Evolutionary conservation across 2,797 vertebrate genomes (phyloP).

Genomic region (Tolypeutes matacus): DNA sequence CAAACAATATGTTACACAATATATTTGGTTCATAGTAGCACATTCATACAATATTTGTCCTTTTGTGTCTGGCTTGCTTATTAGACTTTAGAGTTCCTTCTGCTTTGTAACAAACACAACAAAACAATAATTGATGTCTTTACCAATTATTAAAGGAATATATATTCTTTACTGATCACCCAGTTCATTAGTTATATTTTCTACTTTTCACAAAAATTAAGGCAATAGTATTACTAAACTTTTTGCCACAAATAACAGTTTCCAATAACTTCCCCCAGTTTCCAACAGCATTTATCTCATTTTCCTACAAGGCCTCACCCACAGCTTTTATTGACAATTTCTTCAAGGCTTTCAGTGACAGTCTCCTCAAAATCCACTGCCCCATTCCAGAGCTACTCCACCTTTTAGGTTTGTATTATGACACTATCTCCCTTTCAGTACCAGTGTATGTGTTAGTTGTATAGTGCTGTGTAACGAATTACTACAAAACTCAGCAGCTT

Average conservation of each 20-base stretch:
- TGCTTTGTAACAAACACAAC: neutral
- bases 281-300: neutral
- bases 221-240: neutral
- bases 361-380: neutral
- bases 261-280: neutral
- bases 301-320: neutral
- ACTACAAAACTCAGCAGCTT: neutral
- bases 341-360: neutral
- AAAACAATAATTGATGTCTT: neutral
- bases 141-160: neutral
- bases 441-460: neutral
- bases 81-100: neutral
- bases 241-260: neutral
- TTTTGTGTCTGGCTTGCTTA: no score
- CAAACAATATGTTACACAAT: no score
- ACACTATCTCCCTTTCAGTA: neutral
- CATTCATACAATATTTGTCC: no score
- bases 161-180: neutral
- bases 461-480: no score
- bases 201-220: neutral
- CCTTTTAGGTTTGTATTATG: neutral
- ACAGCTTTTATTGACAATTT: neutral
- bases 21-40: no score
- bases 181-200: neutral
- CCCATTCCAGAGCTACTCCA: neutral